Conservation (phyloP, 2,888 invertebrate species). For the Artemia sinica region DNA sequence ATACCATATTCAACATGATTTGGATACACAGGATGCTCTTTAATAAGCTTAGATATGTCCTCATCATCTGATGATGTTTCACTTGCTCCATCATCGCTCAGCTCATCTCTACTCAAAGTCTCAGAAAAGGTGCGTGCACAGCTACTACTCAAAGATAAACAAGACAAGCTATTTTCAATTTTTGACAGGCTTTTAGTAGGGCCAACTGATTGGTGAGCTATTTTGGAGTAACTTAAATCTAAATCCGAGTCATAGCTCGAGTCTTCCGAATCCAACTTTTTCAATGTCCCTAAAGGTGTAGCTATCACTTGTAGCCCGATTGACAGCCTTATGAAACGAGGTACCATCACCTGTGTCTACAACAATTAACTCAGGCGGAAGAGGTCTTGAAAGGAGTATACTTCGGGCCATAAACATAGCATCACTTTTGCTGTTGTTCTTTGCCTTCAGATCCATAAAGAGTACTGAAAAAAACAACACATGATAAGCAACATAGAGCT, state of each 20-base stretch:
- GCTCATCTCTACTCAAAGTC: slow-evolving; percentile 66
- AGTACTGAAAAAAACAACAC: too few relatives aligned
- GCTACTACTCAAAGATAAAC: slow-evolving; percentile 40
- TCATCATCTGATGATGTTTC: slow-evolving; percentile 8
- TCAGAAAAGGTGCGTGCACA: slow-evolving; percentile 66
- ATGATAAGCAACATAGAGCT: too few relatives aligned
- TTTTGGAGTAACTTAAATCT: slow-evolving; percentile 28
- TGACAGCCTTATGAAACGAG: too few relatives aligned
- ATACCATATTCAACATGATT: slow-evolving; percentile 31
- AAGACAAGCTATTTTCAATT: background rate
- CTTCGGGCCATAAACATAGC: background rate
- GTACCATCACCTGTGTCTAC: too few relatives aligned
- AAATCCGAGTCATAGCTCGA: slow-evolving; percentile 68
- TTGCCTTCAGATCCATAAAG: too few relatives aligned
- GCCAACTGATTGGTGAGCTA: slow-evolving; percentile 22
- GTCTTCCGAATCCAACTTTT: slow-evolving; percentile 41
- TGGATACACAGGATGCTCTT: slow-evolving; percentile 18
- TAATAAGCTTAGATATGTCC: slow-evolving; percentile 2
- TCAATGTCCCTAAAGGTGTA: slow-evolving; percentile 17
- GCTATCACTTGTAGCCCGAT: background rate
- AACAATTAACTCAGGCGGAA: slow-evolving; percentile 21
- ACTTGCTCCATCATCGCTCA: slow-evolving; percentile 28
- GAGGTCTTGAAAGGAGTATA: slow-evolving; percentile 17
- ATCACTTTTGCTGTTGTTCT: background rate
- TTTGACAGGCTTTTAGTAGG: slow-evolving; percentile 6